Evolutionary conservation across 2,888 invertebrate genomes (phyloP).

Genomic region (Apotomis capreana): DNA sequence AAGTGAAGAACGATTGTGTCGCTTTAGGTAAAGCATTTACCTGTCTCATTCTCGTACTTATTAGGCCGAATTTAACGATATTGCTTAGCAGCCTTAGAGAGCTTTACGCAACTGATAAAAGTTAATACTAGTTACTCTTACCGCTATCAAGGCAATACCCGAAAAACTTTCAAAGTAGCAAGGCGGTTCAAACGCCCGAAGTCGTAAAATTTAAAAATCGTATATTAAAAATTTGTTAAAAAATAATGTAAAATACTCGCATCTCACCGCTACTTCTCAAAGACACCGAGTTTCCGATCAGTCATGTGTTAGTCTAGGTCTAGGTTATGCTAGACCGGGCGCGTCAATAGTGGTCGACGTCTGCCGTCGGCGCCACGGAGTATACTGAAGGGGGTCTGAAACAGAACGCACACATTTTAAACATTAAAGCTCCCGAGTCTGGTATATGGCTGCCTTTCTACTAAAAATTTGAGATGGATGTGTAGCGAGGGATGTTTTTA

Average conservation of each 20-base stretch:
- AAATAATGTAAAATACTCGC: constrained; percentile 44
- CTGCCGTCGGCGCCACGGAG: constrained; percentile 72
- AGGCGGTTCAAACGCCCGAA: constrained; percentile 32
- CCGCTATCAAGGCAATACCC: neutral
- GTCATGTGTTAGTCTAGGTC: constrained; percentile 54
- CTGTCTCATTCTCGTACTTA: too few relatives aligned
- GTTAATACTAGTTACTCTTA: neutral
- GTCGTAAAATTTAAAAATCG: constrained; percentile 18
- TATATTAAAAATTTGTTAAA: constrained; percentile 38
- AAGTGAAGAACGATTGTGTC: too few relatives aligned
- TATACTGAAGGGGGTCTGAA: constrained; percentile 77
- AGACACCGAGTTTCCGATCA: constrained; percentile 63
- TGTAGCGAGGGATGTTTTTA: too few relatives aligned
- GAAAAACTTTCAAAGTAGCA: neutral
- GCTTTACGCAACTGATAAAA: neutral
- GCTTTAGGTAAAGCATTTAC: too few relatives aligned
- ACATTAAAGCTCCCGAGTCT: too few relatives aligned
- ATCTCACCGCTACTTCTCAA: constrained; percentile 46
- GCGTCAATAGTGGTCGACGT: constrained; percentile 76
- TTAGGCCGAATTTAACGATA: too few relatives aligned
- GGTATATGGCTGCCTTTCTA: too few relatives aligned
- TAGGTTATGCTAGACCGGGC: constrained; percentile 58
- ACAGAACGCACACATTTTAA: neutral
- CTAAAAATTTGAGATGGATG: too few relatives aligned
- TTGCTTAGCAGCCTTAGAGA: too few relatives aligned